phyloP scores from a whole-genome alignment of 2,797 vertebrate genomes.

The Alectoris magna region DNA sequence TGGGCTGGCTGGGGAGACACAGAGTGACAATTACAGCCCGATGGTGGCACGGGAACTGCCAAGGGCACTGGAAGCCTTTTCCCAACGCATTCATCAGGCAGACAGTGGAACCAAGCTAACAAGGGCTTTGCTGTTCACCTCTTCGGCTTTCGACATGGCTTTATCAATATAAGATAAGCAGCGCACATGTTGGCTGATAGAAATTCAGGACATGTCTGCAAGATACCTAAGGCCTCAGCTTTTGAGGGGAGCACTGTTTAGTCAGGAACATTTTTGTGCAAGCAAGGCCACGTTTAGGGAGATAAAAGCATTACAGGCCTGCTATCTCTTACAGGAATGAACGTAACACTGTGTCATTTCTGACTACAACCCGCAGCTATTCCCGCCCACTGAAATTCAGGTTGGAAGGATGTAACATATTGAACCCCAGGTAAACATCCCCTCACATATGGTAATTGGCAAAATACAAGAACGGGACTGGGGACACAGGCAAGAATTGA shows the following conservation, averaged over 20 bases:
- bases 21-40: background rate
- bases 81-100: background rate
- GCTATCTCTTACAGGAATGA: background rate
- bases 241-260: background rate
- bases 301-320: background rate
- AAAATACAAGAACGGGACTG: fast-evolving
- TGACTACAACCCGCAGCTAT: background rate
- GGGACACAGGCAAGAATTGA: fast-evolving
- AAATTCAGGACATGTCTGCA: background rate
- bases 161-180: background rate
- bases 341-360: background rate
- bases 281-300: background rate
- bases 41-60: background rate
- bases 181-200: background rate
- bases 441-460: background rate
- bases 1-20: background rate
- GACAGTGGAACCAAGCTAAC: background rate
- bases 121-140: background rate
- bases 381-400: fast-evolving
- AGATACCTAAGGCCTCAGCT: background rate
- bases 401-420: background rate
- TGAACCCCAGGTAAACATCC: background rate
- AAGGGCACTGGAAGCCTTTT: background rate
- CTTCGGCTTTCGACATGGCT: background rate
- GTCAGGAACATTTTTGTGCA: background rate